These are phyloP conservation scores for Nesometra sesokonis DNA, from an alignment of 35 echinoderm and acorn worm species.

Conservation along the genomic window DNA sequence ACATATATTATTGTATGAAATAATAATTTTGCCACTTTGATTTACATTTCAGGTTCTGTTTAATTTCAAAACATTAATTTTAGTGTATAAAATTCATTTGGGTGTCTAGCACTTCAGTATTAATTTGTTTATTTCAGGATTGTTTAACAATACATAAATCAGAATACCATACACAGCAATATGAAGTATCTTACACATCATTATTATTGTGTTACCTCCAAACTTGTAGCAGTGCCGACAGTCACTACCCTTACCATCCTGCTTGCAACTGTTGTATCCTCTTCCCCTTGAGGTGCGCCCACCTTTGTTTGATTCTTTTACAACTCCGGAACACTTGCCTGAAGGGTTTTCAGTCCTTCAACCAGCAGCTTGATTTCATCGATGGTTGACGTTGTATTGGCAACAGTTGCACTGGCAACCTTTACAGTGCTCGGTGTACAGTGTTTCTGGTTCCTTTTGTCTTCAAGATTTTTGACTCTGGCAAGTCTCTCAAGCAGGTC, in stretches of 20 bases:
- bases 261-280: slow-evolving; percentile 20
- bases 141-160: too few species aligned
- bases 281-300: neutral
- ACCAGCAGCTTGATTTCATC: neutral
- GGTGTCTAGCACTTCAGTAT: too few species aligned
- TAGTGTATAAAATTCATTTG: too few species aligned
- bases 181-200: too few species aligned
- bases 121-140: too few species aligned
- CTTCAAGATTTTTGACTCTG: neutral
- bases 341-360: neutral
- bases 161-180: too few species aligned
- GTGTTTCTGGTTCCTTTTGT: neutral
- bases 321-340: neutral
- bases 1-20: too few species aligned
- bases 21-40: too few species aligned
- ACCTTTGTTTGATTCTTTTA: neutral
- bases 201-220: slow-evolving; percentile 27
- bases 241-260: neutral
- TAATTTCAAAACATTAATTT: too few species aligned
- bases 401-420: neutral
- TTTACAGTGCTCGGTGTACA: neutral
- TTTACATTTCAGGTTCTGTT: too few species aligned
- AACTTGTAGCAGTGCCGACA: slow-evolving; percentile 34
- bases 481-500: slow-evolving; percentile 12
- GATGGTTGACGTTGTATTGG: neutral